These are phyloP conservation scores for Crepidodera aurea DNA, from an alignment of 2,888 invertebrate genomes.

Conservation along the genomic window DNA sequence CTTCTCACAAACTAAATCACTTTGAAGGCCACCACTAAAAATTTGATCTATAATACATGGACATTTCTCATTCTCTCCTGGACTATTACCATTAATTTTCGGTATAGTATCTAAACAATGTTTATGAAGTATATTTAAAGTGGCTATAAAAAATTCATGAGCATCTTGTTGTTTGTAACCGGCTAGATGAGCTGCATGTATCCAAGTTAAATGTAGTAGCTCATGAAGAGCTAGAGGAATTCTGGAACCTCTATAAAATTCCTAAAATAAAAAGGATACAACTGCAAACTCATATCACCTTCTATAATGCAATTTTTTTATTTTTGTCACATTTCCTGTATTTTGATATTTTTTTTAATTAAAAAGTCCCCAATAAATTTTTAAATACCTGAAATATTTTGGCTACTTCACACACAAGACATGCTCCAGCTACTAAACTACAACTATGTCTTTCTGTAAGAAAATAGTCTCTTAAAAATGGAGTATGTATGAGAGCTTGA, in stretches of 20 bases:
- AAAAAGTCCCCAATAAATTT: too few relatives aligned
- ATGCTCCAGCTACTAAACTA: conserved; percentile 73
- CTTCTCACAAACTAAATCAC: conserved; percentile 94
- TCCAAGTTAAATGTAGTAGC: conserved; percentile 93
- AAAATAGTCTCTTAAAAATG: conserved; percentile 93
- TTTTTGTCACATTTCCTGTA: too few relatives aligned
- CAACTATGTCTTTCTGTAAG: conserved; percentile 94
- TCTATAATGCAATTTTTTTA: too few relatives aligned
- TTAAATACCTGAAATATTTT: conserved; percentile 91
- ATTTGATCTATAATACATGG: conserved; percentile 97
- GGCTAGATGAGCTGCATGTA: conserved; percentile 92
- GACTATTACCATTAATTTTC: conserved; percentile 38
- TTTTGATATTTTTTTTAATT: too few relatives aligned
- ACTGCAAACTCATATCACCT: too few relatives aligned
- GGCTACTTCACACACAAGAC: conserved; percentile 95
- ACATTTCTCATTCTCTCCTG: conserved; percentile 64
- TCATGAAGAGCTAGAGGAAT: conserved; percentile 89
- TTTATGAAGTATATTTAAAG: conserved; percentile 89
- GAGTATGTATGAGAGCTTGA: conserved; percentile 94
- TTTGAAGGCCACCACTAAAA: conserved; percentile 95
- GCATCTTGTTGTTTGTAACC: conserved; percentile 98
- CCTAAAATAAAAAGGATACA: conserved; percentile 65
- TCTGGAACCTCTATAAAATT: conserved; percentile 92
- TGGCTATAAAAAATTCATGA: conserved; percentile 98
- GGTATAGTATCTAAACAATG: conserved; percentile 66